Percentiles rank a stretch among this genome's conserved stretches.
phyloP scores from a whole-genome alignment of 2,888 invertebrate genomes.

The Polyommatus icarus region DNA sequence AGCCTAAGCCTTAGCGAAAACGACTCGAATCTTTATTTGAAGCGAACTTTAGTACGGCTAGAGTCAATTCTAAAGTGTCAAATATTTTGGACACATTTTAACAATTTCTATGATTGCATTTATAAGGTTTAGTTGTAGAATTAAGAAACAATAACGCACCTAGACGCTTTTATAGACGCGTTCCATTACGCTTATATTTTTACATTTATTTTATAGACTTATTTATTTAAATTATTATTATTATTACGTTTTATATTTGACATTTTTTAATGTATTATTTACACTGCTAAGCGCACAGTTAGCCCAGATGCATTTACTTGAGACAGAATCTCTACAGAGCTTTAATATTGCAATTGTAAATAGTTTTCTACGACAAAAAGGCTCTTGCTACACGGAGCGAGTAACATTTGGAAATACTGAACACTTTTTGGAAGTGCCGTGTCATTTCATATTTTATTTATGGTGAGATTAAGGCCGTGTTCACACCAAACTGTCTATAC shows the following conservation, averaged over 20 bases:
- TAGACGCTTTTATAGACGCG: conserved; percentile 13
- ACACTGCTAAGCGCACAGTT: conserved; percentile 1
- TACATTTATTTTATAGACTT: neutral
- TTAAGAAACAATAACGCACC: neutral
- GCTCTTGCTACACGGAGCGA: neutral
- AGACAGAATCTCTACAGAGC: conserved; percentile 8
- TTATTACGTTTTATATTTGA: neutral
- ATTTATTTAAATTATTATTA: neutral
- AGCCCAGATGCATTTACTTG: neutral
- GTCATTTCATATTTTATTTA: too few species aligned
- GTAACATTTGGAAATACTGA: neutral
- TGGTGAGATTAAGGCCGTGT: too few species aligned
- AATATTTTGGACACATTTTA: conserved; percentile 61
- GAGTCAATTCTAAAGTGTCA: conserved; percentile 57
- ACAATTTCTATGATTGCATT: conserved; percentile 42
- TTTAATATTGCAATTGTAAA: conserved; percentile 26
- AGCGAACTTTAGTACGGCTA: conserved; percentile 19
- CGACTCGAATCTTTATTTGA: conserved; percentile 13
- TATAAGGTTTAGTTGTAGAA: conserved; percentile 39
- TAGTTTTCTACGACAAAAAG: conserved; percentile 1
- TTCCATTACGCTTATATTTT: conserved; percentile 7
- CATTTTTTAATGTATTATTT: conserved; percentile 40
- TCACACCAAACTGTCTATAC: too few species aligned
- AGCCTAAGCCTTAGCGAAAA: conserved; percentile 11
- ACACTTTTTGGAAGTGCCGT: neutral